These are phyloP conservation scores for Hoplodrina blanda DNA, from an alignment of 2,888 invertebrate species.

Conservation along the genomic window DNA sequence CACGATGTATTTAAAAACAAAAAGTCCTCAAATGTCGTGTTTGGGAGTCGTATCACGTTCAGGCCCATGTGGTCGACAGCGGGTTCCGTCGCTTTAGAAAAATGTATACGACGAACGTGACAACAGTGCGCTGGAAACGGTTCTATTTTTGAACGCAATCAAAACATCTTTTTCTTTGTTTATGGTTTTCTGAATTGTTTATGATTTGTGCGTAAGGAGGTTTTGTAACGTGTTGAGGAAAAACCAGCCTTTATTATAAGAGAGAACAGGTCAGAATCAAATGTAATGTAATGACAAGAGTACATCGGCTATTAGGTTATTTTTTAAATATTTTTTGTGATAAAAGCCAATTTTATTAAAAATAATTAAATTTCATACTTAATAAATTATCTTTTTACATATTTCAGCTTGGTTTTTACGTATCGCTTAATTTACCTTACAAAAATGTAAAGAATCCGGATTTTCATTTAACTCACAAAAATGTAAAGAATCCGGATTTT, in stretches of 20 bases:
- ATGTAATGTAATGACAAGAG: not conserved
- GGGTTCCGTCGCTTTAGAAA: constrained; percentile 67
- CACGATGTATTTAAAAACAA: constrained; percentile 50
- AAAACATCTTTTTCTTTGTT: constrained; percentile 45
- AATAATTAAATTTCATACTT: too few relatives aligned
- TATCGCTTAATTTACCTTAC: not conserved
- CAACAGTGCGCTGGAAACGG: constrained; percentile 33
- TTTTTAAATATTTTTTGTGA: not conserved
- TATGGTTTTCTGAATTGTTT: constrained; percentile 43
- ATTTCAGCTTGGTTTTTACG: too few relatives aligned
- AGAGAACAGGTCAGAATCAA: not conserved
- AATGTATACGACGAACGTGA: constrained; percentile 70
- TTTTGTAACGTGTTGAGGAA: not conserved
- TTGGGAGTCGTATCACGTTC: constrained; percentile 66
- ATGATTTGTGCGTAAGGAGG: constrained; percentile 20
- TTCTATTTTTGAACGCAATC: constrained; percentile 55
- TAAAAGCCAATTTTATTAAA: not conserved
- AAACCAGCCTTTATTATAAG: not conserved
- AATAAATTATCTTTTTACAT: not conserved
- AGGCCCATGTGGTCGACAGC: constrained; percentile 62
- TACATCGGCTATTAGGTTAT: not conserved
- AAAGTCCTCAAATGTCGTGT: constrained; percentile 48
- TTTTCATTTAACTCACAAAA: too few relatives aligned
- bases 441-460: not conserved
- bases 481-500: not conserved